Conservation (phyloP, 2,888 invertebrate genomes). For the Mesodorylaimus sp. region DNA sequence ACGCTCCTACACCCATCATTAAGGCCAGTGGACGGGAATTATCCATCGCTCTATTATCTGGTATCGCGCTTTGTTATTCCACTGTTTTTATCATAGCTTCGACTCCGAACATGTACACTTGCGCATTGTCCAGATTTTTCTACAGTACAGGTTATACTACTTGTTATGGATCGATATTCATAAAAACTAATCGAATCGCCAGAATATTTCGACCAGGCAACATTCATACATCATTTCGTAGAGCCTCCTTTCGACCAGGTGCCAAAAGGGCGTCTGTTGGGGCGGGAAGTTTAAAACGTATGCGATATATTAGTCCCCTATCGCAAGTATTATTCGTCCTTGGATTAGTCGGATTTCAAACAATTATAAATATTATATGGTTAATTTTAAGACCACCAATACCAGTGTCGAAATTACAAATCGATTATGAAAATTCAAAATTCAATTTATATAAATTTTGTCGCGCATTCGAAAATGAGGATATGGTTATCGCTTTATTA, state of each 20-base stretch:
- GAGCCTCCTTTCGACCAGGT: neutral
- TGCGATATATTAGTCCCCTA: slow-evolving; percentile 50
- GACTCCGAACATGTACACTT: slow-evolving; percentile 44
- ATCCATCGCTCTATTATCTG: slow-evolving; percentile 48
- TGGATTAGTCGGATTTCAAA: slow-evolving; percentile 15
- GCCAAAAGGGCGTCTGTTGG: neutral
- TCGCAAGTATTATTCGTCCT: slow-evolving; percentile 42
- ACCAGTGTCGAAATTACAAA: neutral
- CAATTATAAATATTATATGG: slow-evolving; percentile 36
- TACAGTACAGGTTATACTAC: slow-evolving; percentile 50
- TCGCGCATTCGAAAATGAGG: slow-evolving; percentile 48
- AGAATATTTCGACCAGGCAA: slow-evolving; percentile 40
- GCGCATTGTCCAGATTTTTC: slow-evolving; percentile 44
- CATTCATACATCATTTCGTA: neutral
- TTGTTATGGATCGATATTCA: slow-evolving; percentile 50
- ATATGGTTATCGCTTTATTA: slow-evolving; percentile 46
- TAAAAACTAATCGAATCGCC: slow-evolving; percentile 51
- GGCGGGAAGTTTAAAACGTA: slow-evolving; percentile 40
- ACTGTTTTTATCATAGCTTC: slow-evolving; percentile 49
- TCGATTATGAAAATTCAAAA: slow-evolving; percentile 31
- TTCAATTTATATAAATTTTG: slow-evolving; percentile 42
- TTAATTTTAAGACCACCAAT: slow-evolving; percentile 46
- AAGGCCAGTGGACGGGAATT: slow-evolving; percentile 52
- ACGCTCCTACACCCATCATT: slow-evolving; percentile 45
- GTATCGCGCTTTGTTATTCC: slow-evolving; percentile 47